Evolutionary conservation across 2,797 vertebrate genomes (phyloP).

Genomic region (Tamandua tetradactyla): DNA sequence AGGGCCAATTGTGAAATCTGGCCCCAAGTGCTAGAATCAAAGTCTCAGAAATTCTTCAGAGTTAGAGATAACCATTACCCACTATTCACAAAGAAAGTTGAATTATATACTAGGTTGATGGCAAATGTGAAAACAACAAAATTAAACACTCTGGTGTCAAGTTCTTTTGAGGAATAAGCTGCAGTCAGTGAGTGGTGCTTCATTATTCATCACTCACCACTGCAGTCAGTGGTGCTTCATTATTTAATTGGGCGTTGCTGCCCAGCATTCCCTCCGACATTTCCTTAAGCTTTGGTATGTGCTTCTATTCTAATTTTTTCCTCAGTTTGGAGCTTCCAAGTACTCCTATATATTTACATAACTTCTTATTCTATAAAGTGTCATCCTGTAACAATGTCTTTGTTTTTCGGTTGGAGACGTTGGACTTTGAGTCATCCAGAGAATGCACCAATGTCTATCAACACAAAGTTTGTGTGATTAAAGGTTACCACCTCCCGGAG

Average conservation of each 20-base stretch:
- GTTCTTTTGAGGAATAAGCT: not conserved
- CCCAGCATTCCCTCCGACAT: not conserved
- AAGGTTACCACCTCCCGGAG: not conserved
- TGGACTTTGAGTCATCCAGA: not conserved
- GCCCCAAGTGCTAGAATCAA: conserved; percentile 19
- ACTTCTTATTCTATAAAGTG: not conserved
- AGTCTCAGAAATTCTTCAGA: conserved; percentile 40
- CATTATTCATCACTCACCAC: not conserved
- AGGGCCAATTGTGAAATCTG: conserved; percentile 37
- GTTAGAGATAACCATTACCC: not conserved
- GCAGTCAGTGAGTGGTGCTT: not conserved
- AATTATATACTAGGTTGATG: not conserved
- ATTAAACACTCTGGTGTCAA: not conserved
- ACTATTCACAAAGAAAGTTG: conserved; percentile 2
- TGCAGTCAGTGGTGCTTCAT: not conserved
- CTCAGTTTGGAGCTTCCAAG: not conserved
- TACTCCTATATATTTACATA: not conserved
- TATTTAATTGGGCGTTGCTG: not conserved
- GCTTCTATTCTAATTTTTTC: not conserved
- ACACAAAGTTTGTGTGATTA: not conserved
- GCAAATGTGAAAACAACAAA: not conserved
- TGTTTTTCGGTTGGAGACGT: not conserved
- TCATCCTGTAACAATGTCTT: not conserved
- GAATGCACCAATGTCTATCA: not conserved
- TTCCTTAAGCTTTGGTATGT: not conserved